Conservation (phyloP, 37 sponge, comb jelly and placozoan species). For the Cladorhizidae sp. region DNA sequence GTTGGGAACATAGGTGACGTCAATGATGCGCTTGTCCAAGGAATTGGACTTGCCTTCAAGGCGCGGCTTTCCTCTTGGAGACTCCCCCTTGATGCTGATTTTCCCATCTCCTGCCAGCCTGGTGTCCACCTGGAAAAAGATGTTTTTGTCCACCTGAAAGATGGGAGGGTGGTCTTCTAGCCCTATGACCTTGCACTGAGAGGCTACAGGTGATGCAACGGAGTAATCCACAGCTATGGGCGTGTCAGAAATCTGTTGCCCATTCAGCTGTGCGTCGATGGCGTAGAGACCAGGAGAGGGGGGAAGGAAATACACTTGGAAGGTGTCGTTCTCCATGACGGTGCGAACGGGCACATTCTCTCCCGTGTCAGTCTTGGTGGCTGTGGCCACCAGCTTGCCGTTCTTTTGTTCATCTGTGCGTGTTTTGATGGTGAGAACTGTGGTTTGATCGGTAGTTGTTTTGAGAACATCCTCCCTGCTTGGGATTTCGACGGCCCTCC, state of each 20-base stretch:
- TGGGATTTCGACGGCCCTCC: not conserved
- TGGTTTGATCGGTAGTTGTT: conserved; percentile 1
- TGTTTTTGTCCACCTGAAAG: conserved; percentile 25
- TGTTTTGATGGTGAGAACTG: conserved; percentile 7
- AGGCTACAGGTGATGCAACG: conserved; percentile 19
- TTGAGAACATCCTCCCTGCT: not conserved
- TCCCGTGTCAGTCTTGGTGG: not conserved
- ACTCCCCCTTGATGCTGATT: conserved; percentile 11
- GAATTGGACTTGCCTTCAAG: not conserved
- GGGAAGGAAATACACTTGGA: conserved; percentile 47
- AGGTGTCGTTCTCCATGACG: not conserved
- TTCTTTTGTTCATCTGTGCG: conserved; percentile 2
- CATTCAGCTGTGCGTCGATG: conserved; percentile 29
- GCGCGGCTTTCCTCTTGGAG: conserved; percentile 20
- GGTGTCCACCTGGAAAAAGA: conserved; percentile 49
- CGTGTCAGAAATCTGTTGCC: conserved; percentile 36
- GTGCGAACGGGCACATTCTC: not conserved
- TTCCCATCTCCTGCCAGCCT: conserved; percentile 73
- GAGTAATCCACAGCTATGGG: conserved; percentile 47
- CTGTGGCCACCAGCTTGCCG: conserved; percentile 6
- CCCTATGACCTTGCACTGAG: conserved; percentile 42
- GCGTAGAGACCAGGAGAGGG: conserved; percentile 29
- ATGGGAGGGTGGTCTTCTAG: conserved; percentile 30
- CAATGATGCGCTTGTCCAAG: conserved; percentile 24
- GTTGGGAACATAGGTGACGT: conserved; percentile 56